A percentile compares a stretch with the other conserved stretches of the same genome.
Evolutionary conservation across 2,888 invertebrate genomes (phyloP).

Genomic region (Drosophila kuntzei): DNA sequence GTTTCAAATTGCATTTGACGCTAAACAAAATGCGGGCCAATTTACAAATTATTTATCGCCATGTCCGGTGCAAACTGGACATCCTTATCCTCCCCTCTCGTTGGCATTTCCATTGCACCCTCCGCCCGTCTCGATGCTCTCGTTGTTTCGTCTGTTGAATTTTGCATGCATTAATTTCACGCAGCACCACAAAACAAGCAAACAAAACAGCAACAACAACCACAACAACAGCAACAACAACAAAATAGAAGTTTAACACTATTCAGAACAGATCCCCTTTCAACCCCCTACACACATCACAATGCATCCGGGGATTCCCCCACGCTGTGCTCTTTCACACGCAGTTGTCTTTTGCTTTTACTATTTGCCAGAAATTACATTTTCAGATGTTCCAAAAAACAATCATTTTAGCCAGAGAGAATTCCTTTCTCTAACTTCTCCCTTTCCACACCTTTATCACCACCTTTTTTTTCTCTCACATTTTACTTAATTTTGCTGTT

Average conservation of each 20-base stretch:
- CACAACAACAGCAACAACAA: not conserved
- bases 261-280: not conserved
- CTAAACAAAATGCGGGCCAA: conserved; percentile 68
- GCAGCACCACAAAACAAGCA: conserved; percentile 42
- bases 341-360: conserved; percentile 48
- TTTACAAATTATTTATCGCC: conserved; percentile 66
- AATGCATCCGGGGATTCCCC: not conserved
- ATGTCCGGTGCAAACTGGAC: conserved; percentile 32
- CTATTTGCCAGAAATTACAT: conserved; percentile 43
- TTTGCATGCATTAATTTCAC: conserved; percentile 55
- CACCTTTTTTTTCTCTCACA: conserved; percentile 2
- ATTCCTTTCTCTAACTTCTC: conserved; percentile 17
- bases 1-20: conserved; percentile 66
- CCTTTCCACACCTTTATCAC: not conserved
- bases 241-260: conserved; percentile 18
- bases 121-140: not conserved
- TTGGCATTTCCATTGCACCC: not conserved
- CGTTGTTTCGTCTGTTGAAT: conserved; percentile 34
- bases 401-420: conserved; percentile 40
- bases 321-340: conserved; percentile 11
- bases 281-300: not conserved
- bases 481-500: conserved; percentile 14
- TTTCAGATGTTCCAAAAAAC: conserved; percentile 43
- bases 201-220: conserved; percentile 1
- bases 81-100: not conserved